Evolutionary conservation across 2,113 vertebrate genomes (phyloP).

Genomic region (Sinocyclocheilus maitianheensis): DNA sequence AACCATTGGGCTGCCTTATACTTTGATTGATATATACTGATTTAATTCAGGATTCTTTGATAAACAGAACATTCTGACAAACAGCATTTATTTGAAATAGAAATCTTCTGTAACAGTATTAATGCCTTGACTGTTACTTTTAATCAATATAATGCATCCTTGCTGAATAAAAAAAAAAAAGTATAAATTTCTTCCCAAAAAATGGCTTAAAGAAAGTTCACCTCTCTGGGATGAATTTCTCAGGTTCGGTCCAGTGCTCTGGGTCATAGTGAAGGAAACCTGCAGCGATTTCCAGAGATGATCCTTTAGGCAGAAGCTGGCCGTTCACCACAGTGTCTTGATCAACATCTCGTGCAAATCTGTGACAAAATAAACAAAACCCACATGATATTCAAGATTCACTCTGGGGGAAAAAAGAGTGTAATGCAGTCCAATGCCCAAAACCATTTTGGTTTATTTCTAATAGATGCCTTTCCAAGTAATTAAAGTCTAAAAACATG

Average conservation of each 20-base stretch:
- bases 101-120: too few species aligned
- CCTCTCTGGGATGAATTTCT: constrained; percentile 92
- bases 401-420: background rate
- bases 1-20: too few species aligned
- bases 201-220: constrained; percentile 53
- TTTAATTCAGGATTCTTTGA: too few species aligned
- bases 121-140: too few species aligned
- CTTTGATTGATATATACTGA: too few species aligned
- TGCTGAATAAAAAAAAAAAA: too few species aligned
- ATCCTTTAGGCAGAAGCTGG: constrained; percentile 81
- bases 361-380: constrained; percentile 56
- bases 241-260: constrained; percentile 83
- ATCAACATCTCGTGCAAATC: constrained; percentile 81
- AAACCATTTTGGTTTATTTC: background rate
- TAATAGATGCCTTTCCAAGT: too few species aligned
- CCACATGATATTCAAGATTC: background rate
- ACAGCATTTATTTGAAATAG: too few species aligned
- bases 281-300: constrained; percentile 81
- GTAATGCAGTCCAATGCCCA: background rate
- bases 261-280: constrained; percentile 87
- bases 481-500: too few species aligned
- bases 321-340: constrained; percentile 82
- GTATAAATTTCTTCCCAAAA: too few species aligned
- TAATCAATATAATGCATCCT: too few species aligned
- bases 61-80: too few species aligned